These are phyloP conservation scores for Ptychoptera contaminata DNA, from an alignment of 2,888 invertebrate species.

Conservation along the genomic window DNA sequence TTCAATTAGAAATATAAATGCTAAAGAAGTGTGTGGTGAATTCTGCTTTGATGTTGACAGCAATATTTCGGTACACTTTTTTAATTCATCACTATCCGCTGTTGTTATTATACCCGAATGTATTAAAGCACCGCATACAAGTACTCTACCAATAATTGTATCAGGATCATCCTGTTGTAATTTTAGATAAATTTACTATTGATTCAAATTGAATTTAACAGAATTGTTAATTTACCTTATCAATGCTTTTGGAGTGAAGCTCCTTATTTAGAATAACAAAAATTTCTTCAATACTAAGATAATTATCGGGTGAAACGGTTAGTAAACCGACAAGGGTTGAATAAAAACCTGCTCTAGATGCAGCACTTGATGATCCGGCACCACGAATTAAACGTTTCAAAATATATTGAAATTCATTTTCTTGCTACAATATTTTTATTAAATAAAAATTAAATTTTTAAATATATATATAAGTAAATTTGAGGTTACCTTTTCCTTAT, in stretches of 20 bases:
- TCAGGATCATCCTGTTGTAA: slow-evolving; percentile 52
- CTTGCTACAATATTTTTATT: slow-evolving; percentile 32
- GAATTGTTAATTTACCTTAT: slow-evolving; percentile 14
- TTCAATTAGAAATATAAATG: slow-evolving; percentile 43
- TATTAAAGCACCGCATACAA: slow-evolving; percentile 53
- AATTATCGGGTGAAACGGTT: slow-evolving; percentile 21
- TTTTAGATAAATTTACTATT: too few relatives aligned
- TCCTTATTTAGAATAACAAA: slow-evolving; percentile 45
- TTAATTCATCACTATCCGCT: slow-evolving; percentile 34
- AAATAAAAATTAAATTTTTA: background rate
- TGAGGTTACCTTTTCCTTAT: slow-evolving; percentile 16
- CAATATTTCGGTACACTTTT: slow-evolving; percentile 30
- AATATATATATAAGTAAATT: background rate
- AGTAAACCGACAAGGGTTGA: slow-evolving; percentile 48
- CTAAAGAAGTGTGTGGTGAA: slow-evolving; percentile 25
- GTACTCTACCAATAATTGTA: slow-evolving; percentile 51
- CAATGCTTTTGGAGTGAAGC: slow-evolving; percentile 39
- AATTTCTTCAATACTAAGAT: slow-evolving; percentile 36
- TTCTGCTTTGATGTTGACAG: slow-evolving; percentile 16
- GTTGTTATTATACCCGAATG: slow-evolving; percentile 42
- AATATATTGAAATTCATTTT: slow-evolving; percentile 47
- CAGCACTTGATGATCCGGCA: slow-evolving; percentile 48
- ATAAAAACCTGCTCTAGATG: slow-evolving; percentile 51
- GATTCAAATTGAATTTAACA: background rate
- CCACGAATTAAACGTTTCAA: slow-evolving; percentile 54